Base-by-base conservation (phyloP, 2,113 vertebrate genomes). In the Chloebia gouldiae region DNA sequence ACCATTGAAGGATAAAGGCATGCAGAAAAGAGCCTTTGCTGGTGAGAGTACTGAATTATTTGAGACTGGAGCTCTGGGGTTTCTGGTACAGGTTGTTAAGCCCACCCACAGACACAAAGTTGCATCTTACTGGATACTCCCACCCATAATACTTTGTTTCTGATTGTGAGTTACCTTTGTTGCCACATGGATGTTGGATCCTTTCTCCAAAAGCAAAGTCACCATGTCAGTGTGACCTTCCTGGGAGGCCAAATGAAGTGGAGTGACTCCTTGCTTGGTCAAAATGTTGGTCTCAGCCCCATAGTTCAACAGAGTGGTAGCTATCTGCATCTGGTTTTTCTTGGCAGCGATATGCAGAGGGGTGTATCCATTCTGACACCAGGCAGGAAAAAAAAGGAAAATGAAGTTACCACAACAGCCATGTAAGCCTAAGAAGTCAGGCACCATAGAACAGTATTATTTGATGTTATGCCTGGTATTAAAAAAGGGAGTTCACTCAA, bases 251-350 rank as follows among this genome's bases (percentile, higher is more conserved):
- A 99, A 81, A 59, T 99, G 99, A 81, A 99, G 98, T 0, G 99
- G 99, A 2, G 98, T 99, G 50, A 99, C 99, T 1, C 99, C 99
- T 90, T 99, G 99, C 95, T 99, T 99, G 56, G 99, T 99, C 93
- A 99, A 95, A 80, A 98, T 98, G 98, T 98, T 99, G 77, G 99
- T 99, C 92, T 99, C 98, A 1, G 99, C 99, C 11, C 98, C 99
- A 0, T 98, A 99, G 95, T 97, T 98, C 92, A 99, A 96, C 9
- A 99, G 98, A 12, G 99, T 99, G 35, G 97, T 98, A 39, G 99
- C 99, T 20, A 99, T 99, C 70, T 99, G 99, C 98, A 99, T 99
- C 97, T 99, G 99, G 91, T 99, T 99, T 97, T 99, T 99, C 98
- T 99, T 99, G 61, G 99, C 99, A 49, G 99, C 99, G 13, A 99